Base-by-base conservation (phyloP, 1,140 invertebrate species). In the Eumeta japonica region DNA sequence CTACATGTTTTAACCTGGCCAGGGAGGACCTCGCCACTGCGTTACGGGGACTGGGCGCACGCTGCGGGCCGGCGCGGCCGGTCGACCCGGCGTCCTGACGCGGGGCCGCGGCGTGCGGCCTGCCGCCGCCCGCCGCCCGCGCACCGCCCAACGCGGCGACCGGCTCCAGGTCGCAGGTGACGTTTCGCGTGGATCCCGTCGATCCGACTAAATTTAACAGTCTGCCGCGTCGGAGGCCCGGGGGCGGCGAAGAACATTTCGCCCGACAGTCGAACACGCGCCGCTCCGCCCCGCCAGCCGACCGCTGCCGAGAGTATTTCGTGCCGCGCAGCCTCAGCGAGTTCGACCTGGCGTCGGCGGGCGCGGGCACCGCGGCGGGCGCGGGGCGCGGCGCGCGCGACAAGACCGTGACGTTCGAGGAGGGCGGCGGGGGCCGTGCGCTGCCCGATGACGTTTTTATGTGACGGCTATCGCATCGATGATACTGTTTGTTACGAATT, bases 1-100 rank as follows among this genome's bases (percentile, higher is more conserved):
- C 94, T 11, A 97, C 97, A 90, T 95, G 93, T 67, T 97, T 96
- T 74, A 94, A 92, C 65, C 76, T 98, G 29, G 90, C 97, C 42
- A 93, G 97, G 73, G 93, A 95, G 53, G 91, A 97, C 67, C 85
- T 95, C 48, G 83, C 89, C 39, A 62, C 79, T 38, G 76, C 77
- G 12, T 78, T 79, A 77, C 75, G 80, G n/a, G 66, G n/a, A n/a
- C n/a, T n/a, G n/a, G n/a, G n/a, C n/a, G n/a, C n/a, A n/a, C n/a
- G n/a, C n/a, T n/a, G n/a, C n/a, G n/a, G n/a, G n/a, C n/a, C n/a
- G n/a, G n/a, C n/a, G n/a, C n/a, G n/a, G n/a, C n/a, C n/a, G n/a
- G n/a, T n/a, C n/a, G n/a, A n/a, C n/a, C n/a, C 79, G 28, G 79
- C 80, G 37, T 85, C 84, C 71, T 86, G 84, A 86, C 83, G 82